A percentile compares a stretch with the other conserved stretches of the same genome.
These are phyloP conservation scores for Calidris pugnax DNA, from an alignment of 2,113 vertebrate species.

Conservation along the genomic window DNA sequence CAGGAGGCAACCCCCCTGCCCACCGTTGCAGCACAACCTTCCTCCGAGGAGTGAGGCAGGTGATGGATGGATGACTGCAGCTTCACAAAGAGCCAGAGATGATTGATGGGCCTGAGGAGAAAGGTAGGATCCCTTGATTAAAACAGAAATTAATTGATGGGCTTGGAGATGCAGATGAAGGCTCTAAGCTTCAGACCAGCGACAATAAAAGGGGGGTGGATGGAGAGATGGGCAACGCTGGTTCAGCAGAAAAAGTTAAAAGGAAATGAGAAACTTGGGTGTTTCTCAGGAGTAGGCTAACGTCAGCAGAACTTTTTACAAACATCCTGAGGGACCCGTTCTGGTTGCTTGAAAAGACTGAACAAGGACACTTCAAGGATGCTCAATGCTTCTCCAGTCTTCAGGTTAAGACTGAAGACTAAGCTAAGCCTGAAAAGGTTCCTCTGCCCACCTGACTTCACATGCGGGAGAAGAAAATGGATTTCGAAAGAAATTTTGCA, in stretches of 20 bases:
- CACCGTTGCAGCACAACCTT: neutral
- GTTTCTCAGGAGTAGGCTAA: neutral
- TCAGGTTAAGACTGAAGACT: neutral
- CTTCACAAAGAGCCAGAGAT: neutral
- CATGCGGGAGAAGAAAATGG: accelerated
- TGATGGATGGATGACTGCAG: neutral
- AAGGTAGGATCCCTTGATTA: neutral
- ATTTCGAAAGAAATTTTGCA: neutral
- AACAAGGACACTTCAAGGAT: neutral
- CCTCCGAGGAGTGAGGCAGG: neutral
- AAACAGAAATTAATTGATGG: conserved; percentile 38
- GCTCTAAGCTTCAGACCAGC: neutral
- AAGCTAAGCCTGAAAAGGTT: neutral
- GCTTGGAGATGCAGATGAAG: neutral
- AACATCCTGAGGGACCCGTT: neutral
- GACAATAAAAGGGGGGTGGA: neutral
- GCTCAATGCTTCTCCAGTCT: neutral
- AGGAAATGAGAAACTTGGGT: neutral
- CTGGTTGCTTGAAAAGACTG: neutral
- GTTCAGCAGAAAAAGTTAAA: neutral
- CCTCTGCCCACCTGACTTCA: neutral
- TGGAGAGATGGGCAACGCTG: neutral
- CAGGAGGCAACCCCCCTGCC: neutral
- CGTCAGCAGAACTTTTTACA: neutral
- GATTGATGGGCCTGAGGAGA: neutral